Percentiles rank a stretch among this genome's conserved stretches.
These are phyloP conservation scores for Caenorhabditis brenneri DNA, from an alignment of 1,140 invertebrate species.

Conservation along the genomic window DNA sequence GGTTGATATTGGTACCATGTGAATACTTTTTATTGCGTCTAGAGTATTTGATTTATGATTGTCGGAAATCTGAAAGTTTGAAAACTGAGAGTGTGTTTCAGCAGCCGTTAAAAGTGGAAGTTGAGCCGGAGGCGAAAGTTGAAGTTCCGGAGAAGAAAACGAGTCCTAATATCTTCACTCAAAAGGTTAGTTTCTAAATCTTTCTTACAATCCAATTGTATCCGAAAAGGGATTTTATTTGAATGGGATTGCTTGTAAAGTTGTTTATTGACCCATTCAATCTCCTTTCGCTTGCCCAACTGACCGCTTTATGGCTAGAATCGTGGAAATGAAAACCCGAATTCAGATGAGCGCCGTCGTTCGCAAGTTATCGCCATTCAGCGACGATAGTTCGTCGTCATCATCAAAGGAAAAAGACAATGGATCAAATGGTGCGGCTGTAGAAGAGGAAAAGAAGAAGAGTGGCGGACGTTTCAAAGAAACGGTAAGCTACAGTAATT, in stretches of 20 bases:
- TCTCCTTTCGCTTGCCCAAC: conserved; percentile 23
- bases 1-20: not conserved
- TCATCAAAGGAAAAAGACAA: conserved; percentile 33
- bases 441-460: conserved; percentile 3
- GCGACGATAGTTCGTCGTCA: conserved; percentile 33
- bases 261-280: conserved; percentile 35
- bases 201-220: not conserved
- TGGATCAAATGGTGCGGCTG: not conserved
- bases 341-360: conserved; percentile 37
- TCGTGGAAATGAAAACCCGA: not conserved
- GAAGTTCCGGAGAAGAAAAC: conserved; percentile 26
- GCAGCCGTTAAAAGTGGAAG: conserved; percentile 2
- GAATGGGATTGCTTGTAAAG: conserved; percentile 34
- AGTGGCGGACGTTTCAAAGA: conserved; percentile 14
- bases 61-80: not conserved
- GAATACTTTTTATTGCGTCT: not conserved
- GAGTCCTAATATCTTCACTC: conserved; percentile 16
- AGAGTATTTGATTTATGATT: no score
- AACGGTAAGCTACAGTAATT: conserved; percentile 25
- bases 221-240: not conserved
- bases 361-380: conserved; percentile 41
- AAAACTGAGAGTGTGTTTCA: not conserved
- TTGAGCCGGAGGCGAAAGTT: not conserved
- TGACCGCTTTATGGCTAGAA: conserved; percentile 33
- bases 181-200: conserved; percentile 14